Evolutionary conservation across 2,113 vertebrate species (phyloP), one percentile per base, ranked within the genome.

Genomic region (Alaudala cheleensis): DNA sequence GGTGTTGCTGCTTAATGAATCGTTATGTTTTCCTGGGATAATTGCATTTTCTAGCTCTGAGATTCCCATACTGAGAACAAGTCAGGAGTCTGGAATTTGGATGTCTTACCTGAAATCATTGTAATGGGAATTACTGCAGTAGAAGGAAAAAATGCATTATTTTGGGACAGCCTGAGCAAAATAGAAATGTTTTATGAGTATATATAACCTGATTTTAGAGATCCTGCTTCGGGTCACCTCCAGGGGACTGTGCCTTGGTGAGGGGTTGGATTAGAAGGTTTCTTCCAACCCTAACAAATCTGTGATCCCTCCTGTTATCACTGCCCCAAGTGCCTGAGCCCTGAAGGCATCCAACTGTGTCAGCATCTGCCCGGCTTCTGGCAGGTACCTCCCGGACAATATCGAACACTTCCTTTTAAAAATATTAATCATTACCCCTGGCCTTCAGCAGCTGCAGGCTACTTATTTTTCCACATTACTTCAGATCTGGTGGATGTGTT

Each of bases 401-500:
- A 44, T 51, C 6, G 3, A 61, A 9, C 45, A 2, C 65, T 49
- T 44, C n/a, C 79, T 50, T 33, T 19, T 11, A 61, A 22, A 23
- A n/a, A 22, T 6, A 57, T 54, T 34, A 17, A 25, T 28, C 22
- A 76, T 34, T 34, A 62, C 5, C 40, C 6, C 26, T 3, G 21
- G 12, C 57, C 31, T 37, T 8, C 5, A 28, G 26, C n/a, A 45
- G 25, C 57, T 28, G 3, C 33, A 26, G 53, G 44, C 62, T 19
- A 33, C 6, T 50, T 15, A 1, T 4, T 49, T 28, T 22, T 34
- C n/a, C 39, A 9, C 4, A 24, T 23, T 19, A 0, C 57, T 44
- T 15, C 0, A n/a, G 28, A 28, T 24, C 14, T 14, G 31, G 28
- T 0, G 4, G 31, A 9, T 20, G 37, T 0, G 0, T 40, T 9